Percentiles rank a stretch among this genome's conserved stretches.
phyloP scores from a whole-genome alignment of 2,888 invertebrate genomes.

The Phytoseiulus persimilis region DNA sequence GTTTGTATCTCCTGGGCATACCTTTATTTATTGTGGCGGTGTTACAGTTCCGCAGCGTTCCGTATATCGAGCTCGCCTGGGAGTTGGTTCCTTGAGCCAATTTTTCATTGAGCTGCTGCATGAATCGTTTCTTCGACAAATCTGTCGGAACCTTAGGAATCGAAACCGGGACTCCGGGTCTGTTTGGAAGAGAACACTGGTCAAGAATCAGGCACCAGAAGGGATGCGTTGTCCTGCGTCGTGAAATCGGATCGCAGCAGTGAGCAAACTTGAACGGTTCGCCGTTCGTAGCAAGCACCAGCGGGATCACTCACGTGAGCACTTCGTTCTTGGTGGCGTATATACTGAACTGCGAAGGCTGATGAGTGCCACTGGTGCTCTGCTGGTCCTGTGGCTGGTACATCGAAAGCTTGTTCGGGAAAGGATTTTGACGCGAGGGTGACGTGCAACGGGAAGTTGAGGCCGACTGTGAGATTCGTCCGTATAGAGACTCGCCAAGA shows the following conservation, averaged over 20 bases:
- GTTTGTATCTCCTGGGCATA: not conserved
- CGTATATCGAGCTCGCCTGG: constrained; percentile 13
- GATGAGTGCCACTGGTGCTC: not conserved
- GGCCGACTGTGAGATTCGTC: constrained; percentile 25
- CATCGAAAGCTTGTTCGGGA: constrained; percentile 36
- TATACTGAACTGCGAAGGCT: constrained; percentile 29
- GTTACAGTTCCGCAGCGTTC: constrained; percentile 25
- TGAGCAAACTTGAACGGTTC: too few species aligned
- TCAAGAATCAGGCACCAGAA: not conserved
- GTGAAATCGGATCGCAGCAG: too few species aligned
- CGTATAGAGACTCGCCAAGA: constrained; percentile 31
- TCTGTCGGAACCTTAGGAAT: constrained; percentile 36
- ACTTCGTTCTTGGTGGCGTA: constrained; percentile 36
- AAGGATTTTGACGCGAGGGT: constrained; percentile 18
- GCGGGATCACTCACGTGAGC: constrained; percentile 9
- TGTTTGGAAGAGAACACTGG: not conserved
- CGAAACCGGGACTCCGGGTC: constrained; percentile 36
- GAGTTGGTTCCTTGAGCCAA: constrained; percentile 27
- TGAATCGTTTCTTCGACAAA: constrained; percentile 36
- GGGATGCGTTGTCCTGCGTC: too few species aligned
- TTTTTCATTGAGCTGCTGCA: constrained; percentile 35
- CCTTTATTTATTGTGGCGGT: constrained; percentile 30
- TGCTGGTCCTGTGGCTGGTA: constrained; percentile 35
- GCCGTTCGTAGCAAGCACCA: not conserved
- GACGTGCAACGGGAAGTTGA: constrained; percentile 25